These are phyloP conservation scores for Muntiacus muntjak DNA, from an alignment of 2,113 vertebrate genomes.

Conservation along the genomic window DNA sequence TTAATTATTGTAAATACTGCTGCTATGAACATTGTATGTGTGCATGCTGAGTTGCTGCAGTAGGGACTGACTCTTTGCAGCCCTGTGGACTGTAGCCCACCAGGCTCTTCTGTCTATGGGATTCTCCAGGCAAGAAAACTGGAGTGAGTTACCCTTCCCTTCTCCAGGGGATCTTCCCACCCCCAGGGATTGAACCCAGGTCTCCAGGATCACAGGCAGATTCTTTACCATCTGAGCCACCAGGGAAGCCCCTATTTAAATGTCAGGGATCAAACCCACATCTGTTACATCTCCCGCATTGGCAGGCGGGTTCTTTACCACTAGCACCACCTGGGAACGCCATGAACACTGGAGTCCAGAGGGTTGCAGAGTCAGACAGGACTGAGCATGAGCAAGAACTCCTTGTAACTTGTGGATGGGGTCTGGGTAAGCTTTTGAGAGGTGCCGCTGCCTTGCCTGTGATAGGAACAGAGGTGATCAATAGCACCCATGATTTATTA, in stretches of 20 bases:
- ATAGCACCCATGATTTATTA: neutral
- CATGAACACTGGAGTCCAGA: neutral
- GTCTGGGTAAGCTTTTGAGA: neutral
- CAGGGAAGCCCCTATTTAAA: neutral
- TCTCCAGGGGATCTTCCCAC: neutral
- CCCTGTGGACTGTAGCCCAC: fast-evolving
- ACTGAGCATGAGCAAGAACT: fast-evolving
- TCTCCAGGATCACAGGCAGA: neutral
- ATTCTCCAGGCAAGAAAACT: neutral
- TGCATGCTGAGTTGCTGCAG: fast-evolving
- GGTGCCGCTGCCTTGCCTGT: fast-evolving
- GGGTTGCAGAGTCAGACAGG: neutral
- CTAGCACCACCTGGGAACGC: fast-evolving
- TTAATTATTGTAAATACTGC: fast-evolving
- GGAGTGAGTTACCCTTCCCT: fast-evolving
- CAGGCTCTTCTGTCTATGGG: neutral
- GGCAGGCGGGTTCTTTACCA: neutral
- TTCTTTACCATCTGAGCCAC: neutral
- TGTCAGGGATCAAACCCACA: neutral
- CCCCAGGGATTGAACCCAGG: neutral
- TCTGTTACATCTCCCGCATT: neutral
- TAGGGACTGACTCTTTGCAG: fast-evolving
- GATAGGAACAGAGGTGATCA: neutral
- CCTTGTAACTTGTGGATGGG: neutral
- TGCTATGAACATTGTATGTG: neutral